Evolutionary conservation across 1,140 invertebrate genomes (phyloP).

Genomic region (Anadara kagoshimensis): DNA sequence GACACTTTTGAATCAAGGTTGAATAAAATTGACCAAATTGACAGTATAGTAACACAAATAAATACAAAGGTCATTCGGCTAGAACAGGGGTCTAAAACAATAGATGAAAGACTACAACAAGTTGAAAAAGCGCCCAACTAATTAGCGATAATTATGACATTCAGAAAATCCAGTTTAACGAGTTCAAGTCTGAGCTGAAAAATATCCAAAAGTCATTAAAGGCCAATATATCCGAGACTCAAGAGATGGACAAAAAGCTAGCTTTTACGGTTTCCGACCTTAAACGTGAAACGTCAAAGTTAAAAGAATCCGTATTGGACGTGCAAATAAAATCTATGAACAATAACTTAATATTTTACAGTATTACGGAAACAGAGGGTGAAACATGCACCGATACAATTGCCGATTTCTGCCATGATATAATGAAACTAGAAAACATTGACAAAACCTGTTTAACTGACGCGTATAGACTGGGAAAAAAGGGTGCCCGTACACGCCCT

Average conservation of each 20-base stretch:
- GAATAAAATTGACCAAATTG: conserved; percentile 11
- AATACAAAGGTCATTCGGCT: background rate
- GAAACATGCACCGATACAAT: too few species aligned
- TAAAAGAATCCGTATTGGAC: too few species aligned
- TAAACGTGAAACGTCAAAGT: too few species aligned
- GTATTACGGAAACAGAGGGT: too few species aligned
- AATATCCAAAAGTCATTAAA: conserved; percentile 1
- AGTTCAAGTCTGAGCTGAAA: background rate
- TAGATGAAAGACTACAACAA: background rate
- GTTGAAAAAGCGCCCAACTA: conserved; percentile 1
- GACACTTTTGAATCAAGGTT: background rate
- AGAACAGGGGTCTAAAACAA: background rate
- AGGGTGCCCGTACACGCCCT: background rate
- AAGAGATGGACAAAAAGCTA: too few species aligned
- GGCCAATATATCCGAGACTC: too few species aligned
- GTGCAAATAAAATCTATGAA: too few species aligned
- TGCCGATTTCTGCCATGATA: too few species aligned
- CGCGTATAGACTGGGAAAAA: background rate
- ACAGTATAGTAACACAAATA: background rate
- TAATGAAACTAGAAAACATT: too few species aligned
- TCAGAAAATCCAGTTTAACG: background rate
- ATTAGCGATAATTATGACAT: conserved; percentile 1
- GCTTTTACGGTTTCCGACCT: too few species aligned
- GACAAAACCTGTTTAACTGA: too few species aligned
- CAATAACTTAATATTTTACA: too few species aligned